Base-by-base conservation (phyloP, 2,113 vertebrate genomes). In the Albula glossodonta region DNA sequence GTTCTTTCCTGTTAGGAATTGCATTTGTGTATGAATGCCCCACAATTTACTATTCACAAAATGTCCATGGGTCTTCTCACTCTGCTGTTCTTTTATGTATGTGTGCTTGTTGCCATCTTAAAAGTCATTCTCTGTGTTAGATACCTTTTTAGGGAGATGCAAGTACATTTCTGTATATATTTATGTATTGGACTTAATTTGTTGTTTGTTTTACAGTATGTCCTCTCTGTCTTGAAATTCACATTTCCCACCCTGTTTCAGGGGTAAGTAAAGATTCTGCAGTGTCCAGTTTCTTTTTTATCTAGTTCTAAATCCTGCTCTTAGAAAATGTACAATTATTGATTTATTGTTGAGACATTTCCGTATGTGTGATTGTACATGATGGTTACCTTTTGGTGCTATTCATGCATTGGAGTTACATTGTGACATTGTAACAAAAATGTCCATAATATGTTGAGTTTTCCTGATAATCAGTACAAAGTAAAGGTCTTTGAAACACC, bases 161-260 rank as follows among this genome's bases (percentile, higher is more conserved):
- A 74, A 25, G 22, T 51, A 6, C 9, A 56, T 12, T 56, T 41
- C 31, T 41, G 31, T 41, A 41, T 41, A 41, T 41, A 41, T 41
- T 41, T 41, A 41, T 41, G 41, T 17, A 19, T 57, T 91, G 25
- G 84, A 86, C 25, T 90, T 92, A 91, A 93, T 88, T 82, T 93
- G 82, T 60, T 93, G 6, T 92, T 94, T 96, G 88, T 94, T 94
- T 94, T 96, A 85, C 96, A 99, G 98, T 99, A 98, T 96, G 97
- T 99, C 84, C 95, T 99, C 90, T 98, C 97, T 87, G 95, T 98
- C 87, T 93, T 99, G 95, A 97, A 98, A 88, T 99, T 99, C 93
- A 99, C 97, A 74, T 99, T 96, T 91, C 98, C 98, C 83, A 99
- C 98, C 1, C 96, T 99, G 93, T 99, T 99, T 91, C 98, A 99